Evolutionary conservation across 2,888 invertebrate genomes (phyloP), one percentile per base, ranked within the genome.

Genomic region (Andrena camellia): DNA sequence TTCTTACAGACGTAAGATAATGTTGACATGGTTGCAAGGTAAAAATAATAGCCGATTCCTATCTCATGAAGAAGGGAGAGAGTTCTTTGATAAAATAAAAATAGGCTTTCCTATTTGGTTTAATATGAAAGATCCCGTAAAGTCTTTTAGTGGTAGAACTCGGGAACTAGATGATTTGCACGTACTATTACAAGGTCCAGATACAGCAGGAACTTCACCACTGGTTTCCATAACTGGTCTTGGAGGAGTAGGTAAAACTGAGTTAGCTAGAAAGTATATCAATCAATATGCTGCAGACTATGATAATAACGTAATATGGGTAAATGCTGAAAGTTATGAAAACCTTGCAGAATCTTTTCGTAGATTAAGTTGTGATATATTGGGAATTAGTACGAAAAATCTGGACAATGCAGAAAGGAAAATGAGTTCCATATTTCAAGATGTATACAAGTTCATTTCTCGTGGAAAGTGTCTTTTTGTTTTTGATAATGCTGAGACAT

Each of bases 241-340:
- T 42, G 64, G 48, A 13, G 48, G 64, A 2, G 29, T 66, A 7
- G 48, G 48, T 17, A 66, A 66, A 48, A 66, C 7, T 23, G 48
- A 66, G 13, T 66, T 66, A 17, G 48, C 42, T 3, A 66, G 23
- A 29, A 20, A 26, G 17, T 66, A 66, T n/a, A 26, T 48, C 48
- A n/a, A 17, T 48, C 8, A 8, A 26, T 48, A 66, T 5, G 48
- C 7, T 26, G 17, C 20, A n/a, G 13, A 50, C 2, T 66, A 66
- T 48, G 29, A 66, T 42, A 66, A 66, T 29, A 66, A 29, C n/a
- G 8, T 66, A 17, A 50, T 66, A 66, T 66, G 48, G 64, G 50
- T 66, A 29, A 66, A 48, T 26, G 48, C 17, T 13, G 48, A 66
- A 17, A 66, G 48, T 48, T 66, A 66, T 26, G 10, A 42, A 66